These are phyloP conservation scores for Chamaea fasciata DNA, from an alignment of 2,113 vertebrate species.

Conservation along the genomic window DNA sequence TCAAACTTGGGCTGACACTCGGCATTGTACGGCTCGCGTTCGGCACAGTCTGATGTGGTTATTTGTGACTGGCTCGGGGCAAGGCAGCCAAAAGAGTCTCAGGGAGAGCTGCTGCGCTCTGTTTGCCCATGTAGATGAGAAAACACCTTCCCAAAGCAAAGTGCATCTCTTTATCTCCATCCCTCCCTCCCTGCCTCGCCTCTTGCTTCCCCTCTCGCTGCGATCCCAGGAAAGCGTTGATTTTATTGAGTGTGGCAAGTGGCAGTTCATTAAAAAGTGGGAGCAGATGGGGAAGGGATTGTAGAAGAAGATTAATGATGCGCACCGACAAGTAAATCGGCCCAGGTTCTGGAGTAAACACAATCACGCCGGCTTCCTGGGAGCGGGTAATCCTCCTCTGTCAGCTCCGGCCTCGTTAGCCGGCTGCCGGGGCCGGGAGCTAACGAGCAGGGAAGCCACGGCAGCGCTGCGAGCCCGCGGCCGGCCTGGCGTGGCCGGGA, in stretches of 20 bases:
- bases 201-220: neutral
- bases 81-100: neutral
- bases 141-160: neutral
- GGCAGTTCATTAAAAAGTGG: slow-evolving; percentile 80
- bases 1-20: slow-evolving; percentile 39
- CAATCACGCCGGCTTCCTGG: slow-evolving; percentile 58
- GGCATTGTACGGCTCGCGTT: neutral
- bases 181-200: neutral
- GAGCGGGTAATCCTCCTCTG: slow-evolving; percentile 63
- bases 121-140: neutral
- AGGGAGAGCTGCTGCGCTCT: neutral
- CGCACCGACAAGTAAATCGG: slow-evolving; percentile 70
- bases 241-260: slow-evolving; percentile 78
- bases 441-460: neutral
- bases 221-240: slow-evolving; percentile 53
- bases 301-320: slow-evolving; percentile 79
- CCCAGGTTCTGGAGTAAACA: slow-evolving; percentile 72
- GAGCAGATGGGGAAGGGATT: slow-evolving; percentile 76
- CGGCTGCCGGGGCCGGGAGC: neutral
- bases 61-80: slow-evolving; percentile 50
- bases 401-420: slow-evolving; percentile 58
- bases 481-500: accelerated
- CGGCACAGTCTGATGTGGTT: slow-evolving; percentile 18
- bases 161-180: neutral
- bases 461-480: accelerated